Percentiles rank a stretch among this genome's conserved stretches.
These are phyloP conservation scores for Eulemur coronatus DNA, from an alignment of 2,797 vertebrate genomes.

Conservation along the genomic window DNA sequence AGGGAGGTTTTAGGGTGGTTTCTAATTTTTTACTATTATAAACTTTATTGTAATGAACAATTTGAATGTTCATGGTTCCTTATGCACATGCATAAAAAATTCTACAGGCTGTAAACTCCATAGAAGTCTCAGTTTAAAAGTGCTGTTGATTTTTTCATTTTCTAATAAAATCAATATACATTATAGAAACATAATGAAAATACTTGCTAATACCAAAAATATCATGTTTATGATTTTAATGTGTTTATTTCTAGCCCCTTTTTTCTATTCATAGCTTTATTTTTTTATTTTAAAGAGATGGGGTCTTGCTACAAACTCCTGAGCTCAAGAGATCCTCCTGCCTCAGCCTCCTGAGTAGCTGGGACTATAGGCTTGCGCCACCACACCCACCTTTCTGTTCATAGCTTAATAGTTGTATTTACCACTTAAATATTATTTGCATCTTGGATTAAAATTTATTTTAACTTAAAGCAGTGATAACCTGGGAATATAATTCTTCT, in stretches of 20 bases:
- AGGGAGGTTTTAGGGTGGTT: not conserved
- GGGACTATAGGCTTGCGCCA: not conserved
- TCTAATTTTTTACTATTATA: not conserved
- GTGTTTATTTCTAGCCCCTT: not conserved
- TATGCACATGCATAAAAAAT: not conserved
- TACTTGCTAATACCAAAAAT: not conserved
- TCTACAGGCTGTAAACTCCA: not conserved
- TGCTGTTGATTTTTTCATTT: not conserved
- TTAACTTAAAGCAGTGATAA: not conserved
- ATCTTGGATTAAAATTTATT: not conserved
- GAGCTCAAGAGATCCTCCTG: not conserved
- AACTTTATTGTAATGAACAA: not conserved
- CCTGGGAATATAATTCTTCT: not conserved
- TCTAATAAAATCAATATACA: not conserved
- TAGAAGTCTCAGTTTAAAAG: not conserved
- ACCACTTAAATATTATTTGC: not conserved
- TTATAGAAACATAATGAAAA: not conserved
- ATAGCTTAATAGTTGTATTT: not conserved
- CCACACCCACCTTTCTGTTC: not conserved
- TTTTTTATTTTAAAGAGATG: no score
- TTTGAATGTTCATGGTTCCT: not conserved
- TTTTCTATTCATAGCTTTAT: not conserved
- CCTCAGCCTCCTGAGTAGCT: not conserved
- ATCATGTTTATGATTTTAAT: not conserved
- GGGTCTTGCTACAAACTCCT: not conserved